Conservation (phyloP, 2,888 invertebrate species). For the Cancer borealis region DNA sequence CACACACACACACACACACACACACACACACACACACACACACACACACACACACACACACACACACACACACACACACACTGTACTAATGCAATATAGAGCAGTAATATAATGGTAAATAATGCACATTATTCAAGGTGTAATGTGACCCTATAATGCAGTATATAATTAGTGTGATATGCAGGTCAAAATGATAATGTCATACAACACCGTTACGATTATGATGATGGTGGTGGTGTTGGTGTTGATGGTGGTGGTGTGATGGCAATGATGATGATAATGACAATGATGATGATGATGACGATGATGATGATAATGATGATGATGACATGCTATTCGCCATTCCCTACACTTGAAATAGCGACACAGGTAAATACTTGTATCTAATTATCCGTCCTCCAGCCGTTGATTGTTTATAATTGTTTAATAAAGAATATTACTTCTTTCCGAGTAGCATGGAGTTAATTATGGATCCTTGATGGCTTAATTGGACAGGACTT, state of each 20-base stretch:
- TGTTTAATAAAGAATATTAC: background rate
- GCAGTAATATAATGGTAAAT: background rate
- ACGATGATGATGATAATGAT: background rate
- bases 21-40: background rate
- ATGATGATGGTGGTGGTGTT: background rate
- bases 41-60: conserved; percentile 21
- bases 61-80: conserved; percentile 27
- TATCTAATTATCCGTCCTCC: background rate
- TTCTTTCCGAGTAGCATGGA: background rate
- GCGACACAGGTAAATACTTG: background rate
- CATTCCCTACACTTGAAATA: background rate
- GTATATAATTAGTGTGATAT: background rate
- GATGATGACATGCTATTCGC: too few relatives aligned
- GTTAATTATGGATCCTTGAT: background rate
- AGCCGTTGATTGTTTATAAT: background rate
- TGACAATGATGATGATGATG: background rate
- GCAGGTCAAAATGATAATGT: background rate
- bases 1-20: too few relatives aligned
- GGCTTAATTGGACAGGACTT: background rate
- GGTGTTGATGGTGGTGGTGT: background rate
- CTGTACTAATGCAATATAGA: background rate
- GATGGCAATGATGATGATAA: background rate
- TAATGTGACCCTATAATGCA: conserved; percentile 8
- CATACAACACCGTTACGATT: background rate
- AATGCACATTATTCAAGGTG: conserved; percentile 21